Base-by-base conservation (phyloP, 2,113 vertebrate genomes). In the Periophthalmodon schlosseri region DNA sequence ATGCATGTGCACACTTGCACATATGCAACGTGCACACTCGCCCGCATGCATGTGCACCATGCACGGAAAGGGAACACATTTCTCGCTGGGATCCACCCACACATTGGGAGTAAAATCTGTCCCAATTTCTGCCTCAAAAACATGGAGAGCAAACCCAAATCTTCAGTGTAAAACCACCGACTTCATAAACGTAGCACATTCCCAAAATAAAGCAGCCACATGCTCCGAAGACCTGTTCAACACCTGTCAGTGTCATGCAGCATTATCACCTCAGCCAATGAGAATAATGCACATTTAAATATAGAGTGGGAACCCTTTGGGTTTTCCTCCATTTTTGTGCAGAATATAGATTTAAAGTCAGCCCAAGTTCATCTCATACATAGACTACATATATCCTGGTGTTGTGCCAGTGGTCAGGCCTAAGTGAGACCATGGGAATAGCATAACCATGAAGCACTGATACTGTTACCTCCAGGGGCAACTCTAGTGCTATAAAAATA, bases 81-180 rank as follows among this genome's bases (percentile, higher is more conserved):
- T 82, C 75, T 75, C 78, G 65, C 74, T 77, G 67, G 77, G 69
- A 74, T 78, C 78, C 85, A 80, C 83, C 82, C 75, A 88, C 86
- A 89, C 84, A 80, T 70, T 79, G 64, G 72, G 69, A 75, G 68
- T 82, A 83, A 86, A 88, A 79, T 79, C 76, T 82, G 76, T 86
- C 86, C 81, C 81, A 82, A 66, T 88, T 88, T 66, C 77, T 83
- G 46, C 74, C 76, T 69, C 54, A 33, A 83, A 80, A 76, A 72
- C 65, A 46, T 78, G 46, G 8, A 78, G 63, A 69, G 16, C 21
- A 76, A 73, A 73, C 68, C 61, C 66, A 65, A 75, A 67, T 63
- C 16, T 76, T 74, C 36, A 60, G 36, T 7, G 44, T 66, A 67
- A 74, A 73, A 54, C 67, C 63, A 68, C 44, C 75, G 76, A 77